Evolutionary conservation across 1,140 invertebrate genomes (phyloP).

Genomic region (Leptestheria dahalacensis): DNA sequence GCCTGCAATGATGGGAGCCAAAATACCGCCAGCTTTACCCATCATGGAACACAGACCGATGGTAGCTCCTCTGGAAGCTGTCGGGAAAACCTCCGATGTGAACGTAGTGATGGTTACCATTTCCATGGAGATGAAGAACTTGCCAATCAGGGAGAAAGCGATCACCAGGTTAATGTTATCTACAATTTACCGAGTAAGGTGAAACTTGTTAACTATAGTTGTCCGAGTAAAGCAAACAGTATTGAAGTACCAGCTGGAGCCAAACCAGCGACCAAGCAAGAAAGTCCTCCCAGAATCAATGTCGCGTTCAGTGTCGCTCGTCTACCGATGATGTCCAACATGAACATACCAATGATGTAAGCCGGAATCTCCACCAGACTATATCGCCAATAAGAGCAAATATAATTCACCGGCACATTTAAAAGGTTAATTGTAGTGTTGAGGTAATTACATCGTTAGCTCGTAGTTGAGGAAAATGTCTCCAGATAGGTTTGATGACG

Average conservation of each 20-base stretch:
- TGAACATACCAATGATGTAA: constrained; percentile 21
- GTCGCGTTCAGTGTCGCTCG: constrained; percentile 1
- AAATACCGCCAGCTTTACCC: constrained; percentile 12
- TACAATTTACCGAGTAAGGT: no score
- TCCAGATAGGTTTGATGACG: constrained; percentile 12
- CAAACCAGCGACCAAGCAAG: constrained; percentile 4
- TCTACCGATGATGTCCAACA: constrained; percentile 7
- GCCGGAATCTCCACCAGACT: constrained; percentile 26
- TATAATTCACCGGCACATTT: no score
- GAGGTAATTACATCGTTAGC: constrained; percentile 10
- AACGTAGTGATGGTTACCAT: constrained; percentile 28
- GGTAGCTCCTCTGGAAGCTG: constrained; percentile 8
- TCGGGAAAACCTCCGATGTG: constrained; percentile 16
- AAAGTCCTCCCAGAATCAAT: constrained; percentile 10
- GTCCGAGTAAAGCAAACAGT: not conserved
- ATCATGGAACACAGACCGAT: constrained; percentile 12
- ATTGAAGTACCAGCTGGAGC: not conserved
- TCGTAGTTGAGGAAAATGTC: constrained; percentile 16
- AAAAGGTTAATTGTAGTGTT: no score
- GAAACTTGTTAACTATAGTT: no score
- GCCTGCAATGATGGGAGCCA: constrained; percentile 15
- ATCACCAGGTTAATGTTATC: constrained; percentile 12
- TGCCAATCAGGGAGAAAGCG: constrained; percentile 27
- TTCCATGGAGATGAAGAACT: constrained; percentile 29
- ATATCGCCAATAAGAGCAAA: constrained; percentile 21